Percentiles rank a stretch among this genome's conserved stretches.
These are phyloP conservation scores for Steromphala cineraria DNA, from an alignment of 2,888 invertebrate species.

Conservation along the genomic window DNA sequence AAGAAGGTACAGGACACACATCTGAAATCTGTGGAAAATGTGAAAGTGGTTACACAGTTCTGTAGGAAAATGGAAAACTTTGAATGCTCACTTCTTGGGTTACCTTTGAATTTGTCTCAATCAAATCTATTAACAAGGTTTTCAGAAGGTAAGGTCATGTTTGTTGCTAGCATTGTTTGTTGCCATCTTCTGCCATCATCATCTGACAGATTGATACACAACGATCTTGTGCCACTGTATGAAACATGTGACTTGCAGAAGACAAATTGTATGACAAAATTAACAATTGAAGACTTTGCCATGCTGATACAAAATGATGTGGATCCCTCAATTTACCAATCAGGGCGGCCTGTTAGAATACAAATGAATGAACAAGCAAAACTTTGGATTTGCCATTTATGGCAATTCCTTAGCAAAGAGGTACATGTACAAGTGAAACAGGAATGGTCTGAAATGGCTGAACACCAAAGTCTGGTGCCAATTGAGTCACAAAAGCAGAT, in stretches of 20 bases:
- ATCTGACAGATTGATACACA: conserved; percentile 10
- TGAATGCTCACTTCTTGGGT: neutral
- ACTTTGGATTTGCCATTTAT: neutral
- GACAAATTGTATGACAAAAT: neutral
- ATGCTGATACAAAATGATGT: neutral
- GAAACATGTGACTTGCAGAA: neutral
- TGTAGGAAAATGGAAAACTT: neutral
- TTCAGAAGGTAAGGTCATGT: neutral
- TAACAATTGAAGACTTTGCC: neutral
- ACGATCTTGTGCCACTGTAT: neutral
- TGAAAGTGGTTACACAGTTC: neutral
- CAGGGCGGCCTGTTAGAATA: no score
- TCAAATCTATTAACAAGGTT: neutral
- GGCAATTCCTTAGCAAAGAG: neutral
- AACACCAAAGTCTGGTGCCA: no score
- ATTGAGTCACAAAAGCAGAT: no score
- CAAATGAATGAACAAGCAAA: neutral
- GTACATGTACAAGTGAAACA: neutral
- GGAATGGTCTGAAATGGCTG: no score
- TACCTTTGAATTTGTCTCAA: neutral
- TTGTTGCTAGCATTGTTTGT: neutral
- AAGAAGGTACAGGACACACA: neutral
- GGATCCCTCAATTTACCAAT: no score
- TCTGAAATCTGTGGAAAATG: neutral
- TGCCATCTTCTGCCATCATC: conserved; percentile 14